Evolutionary conservation across 23 tunicate species (phyloP).

Genomic region (Styela clava): DNA sequence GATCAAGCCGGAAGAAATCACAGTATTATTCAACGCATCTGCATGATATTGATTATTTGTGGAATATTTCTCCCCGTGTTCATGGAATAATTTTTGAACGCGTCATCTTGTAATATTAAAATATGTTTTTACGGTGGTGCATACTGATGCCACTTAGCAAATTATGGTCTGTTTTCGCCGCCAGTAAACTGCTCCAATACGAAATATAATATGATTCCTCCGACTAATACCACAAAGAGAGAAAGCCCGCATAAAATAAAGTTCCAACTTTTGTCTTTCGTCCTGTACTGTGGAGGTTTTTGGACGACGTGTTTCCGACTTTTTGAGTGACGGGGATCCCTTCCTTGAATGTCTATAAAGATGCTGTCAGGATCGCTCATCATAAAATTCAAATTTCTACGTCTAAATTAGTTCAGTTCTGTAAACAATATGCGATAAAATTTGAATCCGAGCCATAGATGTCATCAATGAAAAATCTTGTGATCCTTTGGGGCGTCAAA

Average conservation of each 20-base stretch:
- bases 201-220: constrained; percentile 1
- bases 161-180: not conserved
- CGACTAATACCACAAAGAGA: constrained; percentile 6
- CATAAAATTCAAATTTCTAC: not conserved
- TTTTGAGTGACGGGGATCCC: not conserved
- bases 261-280: constrained; percentile 20
- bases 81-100: too few species aligned
- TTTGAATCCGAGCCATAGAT: too few species aligned
- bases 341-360: not conserved
- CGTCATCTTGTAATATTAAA: too few species aligned
- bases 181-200: constrained; percentile 18
- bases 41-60: too few species aligned
- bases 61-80: too few species aligned
- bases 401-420: not conserved
- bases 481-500: too few species aligned
- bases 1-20: too few species aligned
- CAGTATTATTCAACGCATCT: too few species aligned
- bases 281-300: constrained; percentile 16
- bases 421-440: too few species aligned
- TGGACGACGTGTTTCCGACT: not conserved
- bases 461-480: too few species aligned
- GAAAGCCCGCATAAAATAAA: constrained; percentile 15
- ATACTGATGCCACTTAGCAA: too few species aligned
- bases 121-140: too few species aligned
- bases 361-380: not conserved